These are phyloP conservation scores for Aleiodes alternator DNA, from an alignment of 2,888 invertebrate species.

Conservation along the genomic window DNA sequence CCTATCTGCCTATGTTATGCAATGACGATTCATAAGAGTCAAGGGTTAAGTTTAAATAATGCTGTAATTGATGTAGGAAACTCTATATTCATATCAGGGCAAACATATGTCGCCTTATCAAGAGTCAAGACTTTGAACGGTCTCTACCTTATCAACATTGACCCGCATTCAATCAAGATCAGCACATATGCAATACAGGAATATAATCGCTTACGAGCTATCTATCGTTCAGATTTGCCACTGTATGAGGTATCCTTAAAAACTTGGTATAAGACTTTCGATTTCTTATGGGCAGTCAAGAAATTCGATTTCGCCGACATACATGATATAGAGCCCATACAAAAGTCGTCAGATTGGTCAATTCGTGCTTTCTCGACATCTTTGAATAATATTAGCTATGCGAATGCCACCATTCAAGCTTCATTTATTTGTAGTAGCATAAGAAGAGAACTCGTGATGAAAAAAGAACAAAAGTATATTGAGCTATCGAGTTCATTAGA, in stretches of 20 bases:
- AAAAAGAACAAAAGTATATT: not conserved
- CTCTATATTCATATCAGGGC: slow-evolving; percentile 53
- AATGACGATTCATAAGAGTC: not conserved
- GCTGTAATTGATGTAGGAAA: slow-evolving; percentile 53
- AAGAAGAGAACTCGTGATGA: not conserved
- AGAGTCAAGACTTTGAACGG: slow-evolving; percentile 52
- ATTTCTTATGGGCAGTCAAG: slow-evolving; percentile 22
- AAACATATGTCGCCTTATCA: slow-evolving; percentile 57
- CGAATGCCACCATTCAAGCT: not conserved
- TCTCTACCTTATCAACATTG: slow-evolving; percentile 56
- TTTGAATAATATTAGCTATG: not conserved
- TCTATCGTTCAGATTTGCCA: slow-evolving; percentile 21
- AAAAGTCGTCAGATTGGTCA: not conserved
- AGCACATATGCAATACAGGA: slow-evolving; percentile 50
- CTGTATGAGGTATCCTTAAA: not conserved
- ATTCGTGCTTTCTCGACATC: not conserved
- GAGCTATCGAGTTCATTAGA: not conserved
- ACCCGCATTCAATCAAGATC: slow-evolving; percentile 50
- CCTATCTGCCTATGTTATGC: not conserved
- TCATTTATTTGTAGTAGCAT: not conserved
- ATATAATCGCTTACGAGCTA: slow-evolving; percentile 53
- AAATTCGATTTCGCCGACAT: not conserved
- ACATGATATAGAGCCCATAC: not conserved
- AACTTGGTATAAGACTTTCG: not conserved
- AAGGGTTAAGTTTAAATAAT: slow-evolving; percentile 43